phyloP scores from a whole-genome alignment of 2,888 invertebrate genomes.

The Sisyra terminalis region DNA sequence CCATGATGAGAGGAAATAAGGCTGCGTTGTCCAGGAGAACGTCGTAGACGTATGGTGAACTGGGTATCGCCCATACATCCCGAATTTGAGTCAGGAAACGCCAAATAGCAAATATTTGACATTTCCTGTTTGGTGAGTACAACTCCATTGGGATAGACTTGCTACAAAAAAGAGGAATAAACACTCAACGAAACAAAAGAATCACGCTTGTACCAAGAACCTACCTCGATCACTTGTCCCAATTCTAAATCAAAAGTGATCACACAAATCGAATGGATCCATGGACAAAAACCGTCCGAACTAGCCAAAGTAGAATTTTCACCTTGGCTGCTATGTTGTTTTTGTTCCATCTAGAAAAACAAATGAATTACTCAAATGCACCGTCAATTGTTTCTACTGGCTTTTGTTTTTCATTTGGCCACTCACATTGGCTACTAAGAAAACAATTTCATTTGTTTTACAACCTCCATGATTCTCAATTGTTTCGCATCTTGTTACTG shows the following conservation, averaged over 20 bases:
- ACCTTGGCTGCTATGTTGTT: no score
- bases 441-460: no score
- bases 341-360: no score
- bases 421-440: no score
- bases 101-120: slow-evolving; percentile 90
- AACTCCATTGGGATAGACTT: slow-evolving; percentile 67
- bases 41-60: slow-evolving; percentile 84
- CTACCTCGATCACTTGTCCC: slow-evolving; percentile 92
- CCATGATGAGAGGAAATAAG: not conserved
- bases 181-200: not conserved
- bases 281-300: slow-evolving; percentile 22
- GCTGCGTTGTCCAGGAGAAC: slow-evolving; percentile 33
- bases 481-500: no score
- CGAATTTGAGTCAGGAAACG: slow-evolving; percentile 98
- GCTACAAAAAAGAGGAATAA: slow-evolving; percentile 29
- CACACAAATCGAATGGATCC: slow-evolving; percentile 95
- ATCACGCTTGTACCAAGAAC: not conserved
- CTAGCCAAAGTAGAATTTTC: no score
- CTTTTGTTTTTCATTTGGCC: no score
- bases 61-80: slow-evolving; percentile 98
- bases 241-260: slow-evolving; percentile 98
- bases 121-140: slow-evolving; percentile 70
- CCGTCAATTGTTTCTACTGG: no score
- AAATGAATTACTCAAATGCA: no score
- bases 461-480: no score